Percentiles rank a stretch among this genome's conserved stretches.
phyloP scores from a whole-genome alignment of 1,140 invertebrate genomes.

The Caenorhabditis brenneri region DNA sequence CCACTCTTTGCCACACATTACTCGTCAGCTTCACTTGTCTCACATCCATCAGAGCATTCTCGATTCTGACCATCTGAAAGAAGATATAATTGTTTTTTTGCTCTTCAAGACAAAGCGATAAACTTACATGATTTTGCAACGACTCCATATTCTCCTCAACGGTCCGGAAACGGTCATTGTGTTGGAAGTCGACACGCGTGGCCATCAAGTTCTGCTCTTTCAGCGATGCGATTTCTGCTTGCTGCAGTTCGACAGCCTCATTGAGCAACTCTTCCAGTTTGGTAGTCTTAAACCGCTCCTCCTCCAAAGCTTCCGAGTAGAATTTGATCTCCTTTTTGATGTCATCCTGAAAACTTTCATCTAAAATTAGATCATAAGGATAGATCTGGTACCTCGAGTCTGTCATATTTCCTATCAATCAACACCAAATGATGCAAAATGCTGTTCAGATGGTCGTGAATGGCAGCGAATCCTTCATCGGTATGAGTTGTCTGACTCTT shows the following conservation, averaged over 20 bases:
- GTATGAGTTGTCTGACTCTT: too few relatives aligned
- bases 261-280: constrained; percentile 51
- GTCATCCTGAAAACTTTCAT: neutral
- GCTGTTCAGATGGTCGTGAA: neutral
- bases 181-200: constrained; percentile 47
- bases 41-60: constrained; percentile 46
- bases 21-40: neutral
- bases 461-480: neutral
- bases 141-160: constrained; percentile 52
- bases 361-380: neutral
- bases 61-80: constrained; percentile 49
- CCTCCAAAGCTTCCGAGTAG: constrained; percentile 43
- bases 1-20: constrained; percentile 33
- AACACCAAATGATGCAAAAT: neutral
- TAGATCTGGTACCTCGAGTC: neutral
- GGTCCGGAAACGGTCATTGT: constrained; percentile 49
- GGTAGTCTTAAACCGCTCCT: constrained; percentile 42
- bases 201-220: constrained; percentile 52
- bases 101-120: neutral
- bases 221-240: constrained; percentile 40
- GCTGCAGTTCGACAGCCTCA: constrained; percentile 51
- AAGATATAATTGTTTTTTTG: neutral
- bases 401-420: constrained; percentile 38
- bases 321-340: constrained; percentile 26
- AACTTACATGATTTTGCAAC: constrained; percentile 47